Percentiles rank a stretch among this genome's conserved stretches.
Evolutionary conservation across 2,797 vertebrate genomes (phyloP).

Genomic region (Steatocranus sp.): DNA sequence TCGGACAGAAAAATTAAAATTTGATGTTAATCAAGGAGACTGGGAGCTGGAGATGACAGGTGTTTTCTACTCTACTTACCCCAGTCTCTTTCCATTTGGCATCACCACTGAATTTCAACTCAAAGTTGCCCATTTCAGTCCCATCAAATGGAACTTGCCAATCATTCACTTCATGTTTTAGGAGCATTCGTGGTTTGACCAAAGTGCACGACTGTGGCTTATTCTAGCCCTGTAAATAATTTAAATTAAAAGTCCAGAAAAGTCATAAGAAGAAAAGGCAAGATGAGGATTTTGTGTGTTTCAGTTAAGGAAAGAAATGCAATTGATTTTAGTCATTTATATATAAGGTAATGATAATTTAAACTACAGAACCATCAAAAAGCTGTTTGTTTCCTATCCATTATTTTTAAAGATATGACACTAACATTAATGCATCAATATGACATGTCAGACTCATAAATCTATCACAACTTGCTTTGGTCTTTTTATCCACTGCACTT

Average conservation of each 20-base stretch:
- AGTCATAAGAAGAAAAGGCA: constrained; percentile 25
- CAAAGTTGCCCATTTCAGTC: constrained; percentile 52
- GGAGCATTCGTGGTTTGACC: constrained; percentile 55
- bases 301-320: not conserved
- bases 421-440: not conserved
- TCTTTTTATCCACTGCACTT: constrained; percentile 27
- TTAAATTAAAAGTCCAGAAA: constrained; percentile 38
- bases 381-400: not conserved
- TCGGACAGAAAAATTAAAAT: constrained; percentile 96
- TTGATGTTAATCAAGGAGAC: constrained; percentile 98
- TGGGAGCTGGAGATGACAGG: constrained; percentile 94
- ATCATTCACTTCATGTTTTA: constrained; percentile 59
- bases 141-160: constrained; percentile 61
- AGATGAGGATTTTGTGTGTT: constrained; percentile 22
- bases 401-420: not conserved
- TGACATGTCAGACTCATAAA: constrained; percentile 1
- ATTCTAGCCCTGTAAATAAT: constrained; percentile 51
- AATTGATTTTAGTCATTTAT: not conserved
- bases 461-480: not conserved
- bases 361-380: not conserved
- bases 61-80: constrained; percentile 98
- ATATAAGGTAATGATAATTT: not conserved
- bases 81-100: constrained; percentile 93
- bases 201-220: constrained; percentile 46
- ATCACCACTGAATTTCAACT: constrained; percentile 75